Conservation (phyloP, 2,113 vertebrate genomes). For the Collichthys lucidus region DNA sequence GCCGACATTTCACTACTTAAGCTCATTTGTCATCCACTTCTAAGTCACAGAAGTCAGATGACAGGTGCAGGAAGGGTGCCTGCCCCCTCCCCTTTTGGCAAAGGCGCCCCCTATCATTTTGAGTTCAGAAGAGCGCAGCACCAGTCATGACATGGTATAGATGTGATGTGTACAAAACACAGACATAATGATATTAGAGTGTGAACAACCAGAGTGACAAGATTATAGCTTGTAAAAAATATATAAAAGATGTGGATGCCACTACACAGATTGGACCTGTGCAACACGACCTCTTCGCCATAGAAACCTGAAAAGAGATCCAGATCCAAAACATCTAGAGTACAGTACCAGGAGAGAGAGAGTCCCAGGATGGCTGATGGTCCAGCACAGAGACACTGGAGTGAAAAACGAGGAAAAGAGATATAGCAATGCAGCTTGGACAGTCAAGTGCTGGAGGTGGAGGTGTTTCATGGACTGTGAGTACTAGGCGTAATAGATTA, state of each 20-base stretch:
- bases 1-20: slow-evolving; percentile 64
- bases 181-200: neutral
- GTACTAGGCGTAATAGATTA: neutral
- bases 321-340: neutral
- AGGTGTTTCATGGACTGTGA: neutral
- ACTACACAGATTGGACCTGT: neutral
- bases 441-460: neutral
- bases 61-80: neutral
- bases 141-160: neutral
- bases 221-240: neutral
- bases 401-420: neutral
- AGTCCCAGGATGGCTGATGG: neutral
- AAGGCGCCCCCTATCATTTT: slow-evolving; percentile 18
- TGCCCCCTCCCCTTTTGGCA: slow-evolving; percentile 13
- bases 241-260: neutral
- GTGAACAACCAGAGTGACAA: neutral
- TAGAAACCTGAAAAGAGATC: neutral
- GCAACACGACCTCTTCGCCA: neutral
- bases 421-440: neutral
- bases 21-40: slow-evolving; percentile 39
- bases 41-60: slow-evolving; percentile 33
- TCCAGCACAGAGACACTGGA: neutral
- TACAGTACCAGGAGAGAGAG: neutral
- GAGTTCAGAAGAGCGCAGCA: slow-evolving; percentile 2
- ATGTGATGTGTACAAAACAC: neutral